These are phyloP conservation scores for Hypsopygia costalis DNA, from an alignment of 2,888 invertebrate species.

Conservation along the genomic window DNA sequence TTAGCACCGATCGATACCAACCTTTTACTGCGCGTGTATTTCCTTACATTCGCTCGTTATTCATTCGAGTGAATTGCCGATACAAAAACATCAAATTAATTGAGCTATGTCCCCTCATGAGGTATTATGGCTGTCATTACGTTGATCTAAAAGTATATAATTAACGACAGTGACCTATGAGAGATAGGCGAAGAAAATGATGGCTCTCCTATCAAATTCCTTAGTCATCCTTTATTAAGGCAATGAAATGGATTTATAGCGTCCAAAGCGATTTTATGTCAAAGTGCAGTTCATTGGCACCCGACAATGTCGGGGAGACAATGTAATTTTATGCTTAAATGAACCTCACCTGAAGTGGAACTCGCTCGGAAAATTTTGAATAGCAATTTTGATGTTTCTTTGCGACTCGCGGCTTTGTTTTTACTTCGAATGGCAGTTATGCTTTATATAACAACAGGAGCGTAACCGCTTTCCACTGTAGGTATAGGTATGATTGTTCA, in stretches of 20 bases:
- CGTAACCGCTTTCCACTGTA: conserved; percentile 66
- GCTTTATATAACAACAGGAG: conserved; percentile 69
- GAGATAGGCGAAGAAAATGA: conserved; percentile 56
- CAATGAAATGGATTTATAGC: conserved; percentile 77
- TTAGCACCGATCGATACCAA: conserved; percentile 28
- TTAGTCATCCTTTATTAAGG: conserved; percentile 74
- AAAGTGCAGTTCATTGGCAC: conserved; percentile 80
- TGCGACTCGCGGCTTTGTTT: conserved; percentile 64
- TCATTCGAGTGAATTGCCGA: conserved; percentile 12
- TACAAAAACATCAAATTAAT: conserved; percentile 18
- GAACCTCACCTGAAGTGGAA: conserved; percentile 73
- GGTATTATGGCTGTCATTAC: conserved; percentile 21
- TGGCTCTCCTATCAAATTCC: conserved; percentile 64
- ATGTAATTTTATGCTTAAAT: conserved; percentile 80
- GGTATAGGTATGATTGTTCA: conserved; percentile 44
- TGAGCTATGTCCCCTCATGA: conserved; percentile 19
- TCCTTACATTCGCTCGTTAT: conserved; percentile 13
- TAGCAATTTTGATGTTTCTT: conserved; percentile 64
- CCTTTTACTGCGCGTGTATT: conserved; percentile 20
- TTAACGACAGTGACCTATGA: conserved; percentile 59
- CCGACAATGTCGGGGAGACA: conserved; percentile 72
- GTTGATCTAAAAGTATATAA: conserved; percentile 32
- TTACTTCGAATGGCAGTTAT: conserved; percentile 66
- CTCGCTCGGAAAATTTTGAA: conserved; percentile 72
- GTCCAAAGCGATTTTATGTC: conserved; percentile 76